Conservation (phyloP, 2,888 invertebrate species). For the Heteromurus nitidus region DNA sequence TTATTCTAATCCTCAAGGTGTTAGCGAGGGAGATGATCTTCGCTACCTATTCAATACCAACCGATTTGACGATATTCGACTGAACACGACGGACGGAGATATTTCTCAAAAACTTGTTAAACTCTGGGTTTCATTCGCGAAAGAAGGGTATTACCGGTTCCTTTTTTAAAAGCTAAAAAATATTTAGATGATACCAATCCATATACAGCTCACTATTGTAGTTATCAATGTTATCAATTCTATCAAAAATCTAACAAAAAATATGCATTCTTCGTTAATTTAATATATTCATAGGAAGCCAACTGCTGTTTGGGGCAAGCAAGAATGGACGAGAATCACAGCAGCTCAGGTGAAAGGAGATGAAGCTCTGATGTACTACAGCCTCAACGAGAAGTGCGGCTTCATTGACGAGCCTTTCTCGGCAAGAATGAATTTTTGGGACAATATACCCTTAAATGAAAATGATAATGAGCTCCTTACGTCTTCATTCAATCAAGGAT, state of each 20-base stretch:
- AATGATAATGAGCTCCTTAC: constrained; percentile 66
- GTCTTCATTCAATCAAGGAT: constrained; percentile 25
- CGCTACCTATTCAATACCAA: constrained; percentile 71
- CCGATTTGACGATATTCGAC: constrained; percentile 52
- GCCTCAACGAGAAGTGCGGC: constrained; percentile 63
- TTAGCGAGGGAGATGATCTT: constrained; percentile 72
- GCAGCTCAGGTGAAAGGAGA: constrained; percentile 71
- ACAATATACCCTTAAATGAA: constrained; percentile 71
- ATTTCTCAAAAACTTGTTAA: constrained; percentile 70
- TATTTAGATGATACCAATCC: background rate
- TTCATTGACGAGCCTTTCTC: constrained; percentile 71
- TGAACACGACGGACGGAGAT: constrained; percentile 53
- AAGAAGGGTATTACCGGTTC: constrained; percentile 64
- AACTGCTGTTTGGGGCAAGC: constrained; percentile 62
- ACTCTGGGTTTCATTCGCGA: constrained; percentile 71
- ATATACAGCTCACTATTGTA: background rate
- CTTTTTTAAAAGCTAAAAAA: background rate
- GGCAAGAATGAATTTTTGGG: constrained; percentile 72
- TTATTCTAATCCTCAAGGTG: constrained; percentile 53
- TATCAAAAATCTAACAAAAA: no score
- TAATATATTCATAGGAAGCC: no score
- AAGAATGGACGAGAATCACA: constrained; percentile 68
- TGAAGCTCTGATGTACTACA: constrained; percentile 69
- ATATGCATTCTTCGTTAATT: no score
- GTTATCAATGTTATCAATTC: background rate